phyloP scores from a whole-genome alignment of 2,888 invertebrate genomes.

The Calliphora vomitoria region DNA sequence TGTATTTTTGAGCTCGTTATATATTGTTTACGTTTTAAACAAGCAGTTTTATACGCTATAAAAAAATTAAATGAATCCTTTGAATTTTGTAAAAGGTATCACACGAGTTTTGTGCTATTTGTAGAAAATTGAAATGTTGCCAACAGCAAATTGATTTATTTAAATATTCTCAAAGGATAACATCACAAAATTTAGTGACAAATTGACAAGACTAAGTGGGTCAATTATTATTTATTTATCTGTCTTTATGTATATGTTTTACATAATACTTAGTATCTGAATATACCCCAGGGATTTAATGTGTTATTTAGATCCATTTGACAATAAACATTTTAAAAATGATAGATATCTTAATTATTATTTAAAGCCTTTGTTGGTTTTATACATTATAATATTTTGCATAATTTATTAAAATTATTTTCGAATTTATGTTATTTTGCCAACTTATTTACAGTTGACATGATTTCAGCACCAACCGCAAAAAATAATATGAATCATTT shows the following conservation, averaged over 20 bases:
- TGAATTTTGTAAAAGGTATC: slow-evolving; percentile 18
- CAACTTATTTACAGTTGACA: no score
- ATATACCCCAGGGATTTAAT: slow-evolving; percentile 14
- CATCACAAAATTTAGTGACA: slow-evolving; percentile 21
- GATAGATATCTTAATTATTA: not conserved
- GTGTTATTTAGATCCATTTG: slow-evolving; percentile 5
- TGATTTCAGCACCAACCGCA: no score
- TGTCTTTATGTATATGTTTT: not conserved
- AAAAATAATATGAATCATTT: not conserved
- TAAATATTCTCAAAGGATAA: slow-evolving; percentile 19
- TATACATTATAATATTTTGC: not conserved
- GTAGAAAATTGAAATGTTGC: slow-evolving; percentile 57
- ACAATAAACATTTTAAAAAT: slow-evolving; percentile 31
- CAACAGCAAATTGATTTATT: slow-evolving; percentile 57
- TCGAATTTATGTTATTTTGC: not conserved
- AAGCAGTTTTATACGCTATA: slow-evolving; percentile 57
- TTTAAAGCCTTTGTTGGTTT: not conserved
- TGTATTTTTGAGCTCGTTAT: slow-evolving; percentile 54
- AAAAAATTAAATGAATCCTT: not conserved
- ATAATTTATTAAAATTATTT: not conserved
- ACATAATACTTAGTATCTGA: not conserved
- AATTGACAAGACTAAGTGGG: slow-evolving; percentile 18
- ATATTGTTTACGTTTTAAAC: slow-evolving; percentile 61
- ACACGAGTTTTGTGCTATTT: not conserved
- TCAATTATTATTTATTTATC: slow-evolving; percentile 14